Conservation (phyloP, 2,797 vertebrate genomes). For the Parauchenoglanis punctatus region DNA sequence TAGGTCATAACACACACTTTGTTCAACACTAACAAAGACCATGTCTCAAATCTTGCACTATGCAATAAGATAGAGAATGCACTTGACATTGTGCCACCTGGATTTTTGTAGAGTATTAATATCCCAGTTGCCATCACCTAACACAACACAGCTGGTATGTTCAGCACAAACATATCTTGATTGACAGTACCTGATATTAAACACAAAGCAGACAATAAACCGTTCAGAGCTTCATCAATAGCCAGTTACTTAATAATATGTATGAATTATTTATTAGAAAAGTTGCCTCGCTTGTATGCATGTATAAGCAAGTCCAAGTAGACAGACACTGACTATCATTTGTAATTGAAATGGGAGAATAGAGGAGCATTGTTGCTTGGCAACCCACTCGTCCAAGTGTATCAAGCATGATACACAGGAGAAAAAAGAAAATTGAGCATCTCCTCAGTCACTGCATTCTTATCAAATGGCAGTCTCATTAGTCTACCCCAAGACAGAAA, state of each 20-base stretch:
- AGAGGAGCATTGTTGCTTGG: constrained; percentile 43
- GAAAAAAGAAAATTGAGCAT: constrained; percentile 34
- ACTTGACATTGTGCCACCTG: background rate
- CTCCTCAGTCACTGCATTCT: constrained; percentile 37
- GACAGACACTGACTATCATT: constrained; percentile 31
- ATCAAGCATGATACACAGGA: constrained; percentile 28
- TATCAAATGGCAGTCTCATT: constrained; percentile 41
- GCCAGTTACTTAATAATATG: constrained; percentile 12
- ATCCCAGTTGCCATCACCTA: background rate
- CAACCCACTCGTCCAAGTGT: constrained; percentile 42
- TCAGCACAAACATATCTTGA: constrained; percentile 19
- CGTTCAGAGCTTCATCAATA: constrained; percentile 9
- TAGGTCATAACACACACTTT: background rate
- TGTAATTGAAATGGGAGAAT: constrained; percentile 48
- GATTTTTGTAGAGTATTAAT: constrained; percentile 4
- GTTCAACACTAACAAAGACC: background rate
- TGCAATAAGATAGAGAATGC: background rate
- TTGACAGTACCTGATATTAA: constrained; percentile 21
- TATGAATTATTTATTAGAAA: constrained; percentile 41
- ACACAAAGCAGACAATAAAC: constrained; percentile 5
- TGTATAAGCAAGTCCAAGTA: constrained; percentile 35
- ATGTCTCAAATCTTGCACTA: background rate
- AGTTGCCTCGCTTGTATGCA: constrained; percentile 19
- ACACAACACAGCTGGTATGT: background rate
- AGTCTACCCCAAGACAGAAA: constrained; percentile 31